Base-by-base conservation (phyloP, 2,113 vertebrate species). In the Pontoporia blainvillei region DNA sequence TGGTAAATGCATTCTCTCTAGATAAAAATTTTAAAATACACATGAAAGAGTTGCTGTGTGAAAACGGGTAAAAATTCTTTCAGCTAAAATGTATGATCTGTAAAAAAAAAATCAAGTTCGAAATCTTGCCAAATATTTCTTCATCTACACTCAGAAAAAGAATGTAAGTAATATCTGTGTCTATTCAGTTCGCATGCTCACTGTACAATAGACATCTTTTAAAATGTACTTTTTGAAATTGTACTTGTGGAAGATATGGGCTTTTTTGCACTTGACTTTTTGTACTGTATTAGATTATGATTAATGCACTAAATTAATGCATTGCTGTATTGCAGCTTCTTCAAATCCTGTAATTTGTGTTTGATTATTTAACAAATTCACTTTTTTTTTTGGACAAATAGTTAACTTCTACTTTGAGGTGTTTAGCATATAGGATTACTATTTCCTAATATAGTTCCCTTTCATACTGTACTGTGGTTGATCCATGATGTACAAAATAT, bases 61-160 rank as follows among this genome's bases (percentile, higher is more conserved):
- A 69, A 89, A 78, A 54, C 7, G 11, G 5, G 6, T 46, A 61
- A 73, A 79, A 27, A n/a, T 39, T 62, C 15, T 86, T 86, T 75
- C 11, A 86, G n/a, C 17, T 57, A 39, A 91, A 95, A 64, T 93
- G 14, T 86, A 44, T 34, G 79, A n/a, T 83, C 4, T 82, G 15
- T 52, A 67, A 94, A 89, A 59, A 64, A 61, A 76, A 36, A 84
- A 36, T 18, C 4, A 67, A 46, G 69, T 49, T 66, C 72, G 46
- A 73, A 95, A 78, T 79, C 20, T 54, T 94, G n/a, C 34, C 76
- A 91, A 79, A 61, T 67, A 84, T 84, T 83, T 64, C n/a, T 91
- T 79, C 36, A 62, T 84, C 12, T 7, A 85, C 36, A 95, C 64
- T 94, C 25, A 52, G 46, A 59, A 34, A 90, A 94, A 91, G 36